Percentiles rank a stretch among this genome's conserved stretches.
Conservation (phyloP, 2,888 invertebrate genomes). For the Tupiocoris notatus region DNA sequence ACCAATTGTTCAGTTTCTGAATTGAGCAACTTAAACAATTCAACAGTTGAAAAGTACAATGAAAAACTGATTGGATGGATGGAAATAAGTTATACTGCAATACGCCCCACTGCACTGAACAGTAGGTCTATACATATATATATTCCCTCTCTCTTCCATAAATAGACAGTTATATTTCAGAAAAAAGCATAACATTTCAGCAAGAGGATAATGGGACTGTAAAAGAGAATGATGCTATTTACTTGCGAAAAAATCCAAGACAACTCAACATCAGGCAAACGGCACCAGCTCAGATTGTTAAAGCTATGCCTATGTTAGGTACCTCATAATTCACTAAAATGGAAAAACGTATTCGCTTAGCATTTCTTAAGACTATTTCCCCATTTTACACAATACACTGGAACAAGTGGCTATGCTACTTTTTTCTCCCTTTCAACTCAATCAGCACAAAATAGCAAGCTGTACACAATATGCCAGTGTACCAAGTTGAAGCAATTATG, state of each 20-base stretch:
- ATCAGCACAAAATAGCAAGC: neutral
- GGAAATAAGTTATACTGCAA: no score
- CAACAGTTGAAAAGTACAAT: no score
- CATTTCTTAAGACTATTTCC: neutral
- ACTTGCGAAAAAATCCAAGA: neutral
- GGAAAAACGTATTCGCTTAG: neutral
- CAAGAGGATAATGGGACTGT: no score
- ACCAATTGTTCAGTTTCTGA: no score
- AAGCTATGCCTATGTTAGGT: neutral
- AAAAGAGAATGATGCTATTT: no score
- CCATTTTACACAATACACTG: neutral
- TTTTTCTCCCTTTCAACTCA: neutral
- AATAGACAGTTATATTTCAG: no score
- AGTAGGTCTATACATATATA: no score
- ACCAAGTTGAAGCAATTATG: neutral
- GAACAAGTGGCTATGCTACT: neutral
- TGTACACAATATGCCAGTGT: neutral
- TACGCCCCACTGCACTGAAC: no score
- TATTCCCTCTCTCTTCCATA: no score
- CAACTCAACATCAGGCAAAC: neutral
- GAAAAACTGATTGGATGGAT: no score
- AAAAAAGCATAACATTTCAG: no score
- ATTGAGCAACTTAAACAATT: no score
- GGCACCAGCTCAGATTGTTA: neutral
- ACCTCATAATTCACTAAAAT: neutral